Base-by-base conservation (phyloP, 2,113 vertebrate genomes). In the Chloroceryle aenea region DNA sequence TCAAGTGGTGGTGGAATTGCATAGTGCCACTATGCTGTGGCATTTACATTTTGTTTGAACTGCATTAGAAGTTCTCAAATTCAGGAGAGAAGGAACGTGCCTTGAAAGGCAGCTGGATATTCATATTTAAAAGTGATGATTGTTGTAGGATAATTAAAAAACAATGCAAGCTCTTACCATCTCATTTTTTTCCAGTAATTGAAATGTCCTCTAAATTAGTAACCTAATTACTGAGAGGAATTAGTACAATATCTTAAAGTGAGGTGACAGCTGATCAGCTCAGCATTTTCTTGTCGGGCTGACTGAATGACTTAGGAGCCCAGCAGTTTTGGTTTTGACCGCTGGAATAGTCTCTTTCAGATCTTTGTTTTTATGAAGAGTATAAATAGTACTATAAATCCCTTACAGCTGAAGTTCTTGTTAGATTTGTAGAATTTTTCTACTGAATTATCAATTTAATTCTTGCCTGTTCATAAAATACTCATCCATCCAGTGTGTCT, bases 211-310 rank as follows among this genome's bases (percentile, higher is more conserved):
- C 92, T 96, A 94, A 96, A 96, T 97, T 88, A 93, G 92, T 90
- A 85, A 79, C 72, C 67, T 95, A 85, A 89, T 94, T 96, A 96
- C 91, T 85, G 52, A 66, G 58, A 85, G 85, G 89, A 94, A 94
- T 97, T 97, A 95, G 59, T 55, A n/a, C 34, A 47, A 63, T 90
- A 71, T 87, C 91, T 94, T 93, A 90, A 73, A 75, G 73, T 76
- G 90, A 94, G 69, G 58, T 97, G 93, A 93, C 94, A 97, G 87
- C 90, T 84, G 93, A 97, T 97, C 86, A 88, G 80, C 89, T 97
- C 9, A 2, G 42, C 77, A 68, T 85, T 94, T 85, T 88, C 68
- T 17, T 94, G 69, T 71, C 73, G 75, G 43, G 14, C 73, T 85
- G 47, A 43, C 30, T 89, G 78, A 94, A 79, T 93, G 23, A 73